phyloP scores from a whole-genome alignment of 2,888 invertebrate species.

The Masnerella sp. region DNA sequence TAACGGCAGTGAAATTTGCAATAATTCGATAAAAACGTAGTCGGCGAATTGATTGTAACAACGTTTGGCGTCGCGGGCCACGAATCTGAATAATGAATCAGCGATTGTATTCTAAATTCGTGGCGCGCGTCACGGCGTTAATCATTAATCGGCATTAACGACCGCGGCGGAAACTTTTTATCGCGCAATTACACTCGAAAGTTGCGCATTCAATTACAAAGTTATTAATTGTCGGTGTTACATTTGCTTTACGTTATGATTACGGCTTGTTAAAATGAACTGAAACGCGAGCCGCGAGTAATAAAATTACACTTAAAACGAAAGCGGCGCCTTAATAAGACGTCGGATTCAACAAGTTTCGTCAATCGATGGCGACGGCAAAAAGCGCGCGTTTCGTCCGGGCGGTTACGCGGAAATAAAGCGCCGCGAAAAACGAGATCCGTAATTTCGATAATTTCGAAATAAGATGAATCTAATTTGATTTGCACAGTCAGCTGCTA shows the following conservation, averaged over 20 bases:
- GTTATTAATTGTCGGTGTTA: slow-evolving; percentile 28
- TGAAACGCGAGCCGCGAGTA: slow-evolving; percentile 11
- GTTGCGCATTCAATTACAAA: slow-evolving; percentile 29
- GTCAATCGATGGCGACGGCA: no score
- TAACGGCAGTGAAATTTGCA: slow-evolving; percentile 16
- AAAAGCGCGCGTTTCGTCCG: no score
- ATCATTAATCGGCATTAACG: slow-evolving; percentile 29
- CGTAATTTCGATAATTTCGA: slow-evolving; percentile 39
- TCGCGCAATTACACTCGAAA: slow-evolving; percentile 33
- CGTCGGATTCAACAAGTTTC: neutral
- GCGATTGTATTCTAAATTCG: slow-evolving; percentile 31
- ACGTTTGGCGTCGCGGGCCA: slow-evolving; percentile 28
- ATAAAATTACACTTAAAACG: slow-evolving; percentile 29
- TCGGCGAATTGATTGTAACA: slow-evolving; percentile 27
- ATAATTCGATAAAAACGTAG: slow-evolving; percentile 32
- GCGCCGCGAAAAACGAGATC: no score
- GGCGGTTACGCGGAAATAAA: no score
- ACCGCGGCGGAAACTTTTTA: slow-evolving; percentile 26
- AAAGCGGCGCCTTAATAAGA: no score
- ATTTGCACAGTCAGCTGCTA: slow-evolving; percentile 60
- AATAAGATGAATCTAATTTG: slow-evolving; percentile 58
- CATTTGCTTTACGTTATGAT: slow-evolving; percentile 29
- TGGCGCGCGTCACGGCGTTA: neutral
- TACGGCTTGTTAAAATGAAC: slow-evolving; percentile 28
- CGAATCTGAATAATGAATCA: slow-evolving; percentile 21